A percentile compares a stretch with the other conserved stretches of the same genome.
These are phyloP conservation scores for Caenorhabditis panamensis DNA, from an alignment of 2,888 invertebrate genomes.

Conservation along the genomic window DNA sequence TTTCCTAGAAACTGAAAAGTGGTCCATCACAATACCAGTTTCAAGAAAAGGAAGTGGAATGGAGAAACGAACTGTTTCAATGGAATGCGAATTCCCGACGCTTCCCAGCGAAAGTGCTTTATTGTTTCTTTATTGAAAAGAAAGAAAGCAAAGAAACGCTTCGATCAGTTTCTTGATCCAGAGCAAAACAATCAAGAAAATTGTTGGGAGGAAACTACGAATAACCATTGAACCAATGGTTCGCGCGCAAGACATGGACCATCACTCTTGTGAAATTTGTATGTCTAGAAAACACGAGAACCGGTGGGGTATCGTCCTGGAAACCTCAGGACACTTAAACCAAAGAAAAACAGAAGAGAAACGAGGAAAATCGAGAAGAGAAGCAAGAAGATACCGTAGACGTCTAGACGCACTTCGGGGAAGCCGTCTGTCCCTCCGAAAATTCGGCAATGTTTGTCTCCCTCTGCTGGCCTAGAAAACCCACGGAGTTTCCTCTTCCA, in stretches of 20 bases:
- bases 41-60: too few species aligned
- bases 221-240: not conserved
- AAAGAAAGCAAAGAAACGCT: not conserved
- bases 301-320: too few species aligned
- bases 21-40: too few species aligned
- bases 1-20: too few species aligned
- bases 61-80: too few species aligned
- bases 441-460: not conserved
- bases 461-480: slow-evolving; percentile 3
- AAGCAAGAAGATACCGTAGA: slow-evolving; percentile 18
- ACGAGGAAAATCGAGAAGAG: not conserved
- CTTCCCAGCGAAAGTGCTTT: too few species aligned
- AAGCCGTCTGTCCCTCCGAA: slow-evolving; percentile 39
- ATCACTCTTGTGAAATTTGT: not conserved
- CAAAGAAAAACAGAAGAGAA: not conserved
- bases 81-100: too few species aligned
- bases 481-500: slow-evolving; percentile 3
- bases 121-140: too few species aligned
- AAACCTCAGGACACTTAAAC: not conserved
- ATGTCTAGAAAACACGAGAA: not conserved
- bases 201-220: slow-evolving; percentile 8
- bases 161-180: slow-evolving; percentile 1
- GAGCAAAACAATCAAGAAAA: not conserved
- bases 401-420: slow-evolving; percentile 14
- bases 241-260: not conserved